Evolutionary conservation across 30 jellyfish, hydroid and myxozoan species (phyloP), one percentile per base, ranked within the genome.

Genomic region (Cassiopea andromeda): DNA sequence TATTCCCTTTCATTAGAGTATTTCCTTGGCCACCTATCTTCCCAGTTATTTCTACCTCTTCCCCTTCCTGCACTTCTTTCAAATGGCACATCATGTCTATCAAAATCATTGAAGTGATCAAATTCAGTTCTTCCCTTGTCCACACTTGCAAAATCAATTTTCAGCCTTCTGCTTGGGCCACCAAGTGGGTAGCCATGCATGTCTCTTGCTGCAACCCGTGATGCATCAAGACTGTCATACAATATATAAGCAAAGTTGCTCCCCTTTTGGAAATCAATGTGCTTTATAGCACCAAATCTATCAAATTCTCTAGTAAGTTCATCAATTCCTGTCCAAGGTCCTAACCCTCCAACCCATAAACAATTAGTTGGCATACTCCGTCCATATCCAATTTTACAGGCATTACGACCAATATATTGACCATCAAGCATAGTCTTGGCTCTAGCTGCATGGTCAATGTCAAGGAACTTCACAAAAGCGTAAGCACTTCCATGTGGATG

Each of bases 151-250:
- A 92, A 96, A 92, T 96, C 99, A 84, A 96, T 96, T 81, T 92
- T 88, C 44, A 96, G 88, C 80, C 96, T 91, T 72, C 97, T 85
- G 75, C 90, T 94, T 48, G 97, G 96, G 38, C 98, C 99, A 7
- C 98, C 98, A 50, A 96, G 92, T n/a, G 97, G 97, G 75, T 87
- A 96, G 46, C 99, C 99, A 71, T 96, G 91, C 99, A 96, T 96
- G 67, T 96, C 99, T 71, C 98, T 83, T 19, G 95, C 93, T 60
- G 99, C 99, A 71, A 96, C 99, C 6, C 98, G 89, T 19, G 99
- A 93, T 18, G 99, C 99, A 85, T 96, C 99, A 47, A 91, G 87
- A 82, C 99, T 96, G 80, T 96, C 99, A 78, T 87, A 96, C 85
- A 92, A 84, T 5, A 96, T 78, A 77, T 92, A 92, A 1, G 98